phyloP scores from a whole-genome alignment of 2,797 vertebrate species.

The Cephalopachus bancanus region DNA sequence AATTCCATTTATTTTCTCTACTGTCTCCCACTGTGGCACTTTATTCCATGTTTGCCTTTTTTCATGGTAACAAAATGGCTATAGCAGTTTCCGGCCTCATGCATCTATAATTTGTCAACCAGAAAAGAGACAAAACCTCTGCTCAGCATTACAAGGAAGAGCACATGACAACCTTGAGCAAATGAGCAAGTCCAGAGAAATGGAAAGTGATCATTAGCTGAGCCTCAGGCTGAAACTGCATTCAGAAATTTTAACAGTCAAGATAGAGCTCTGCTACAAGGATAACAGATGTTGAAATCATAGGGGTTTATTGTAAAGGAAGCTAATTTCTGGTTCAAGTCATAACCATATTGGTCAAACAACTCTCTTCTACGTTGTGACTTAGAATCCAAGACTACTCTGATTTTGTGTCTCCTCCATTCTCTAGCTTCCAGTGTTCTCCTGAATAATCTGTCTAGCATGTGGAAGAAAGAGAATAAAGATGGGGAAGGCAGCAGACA shows the following conservation, averaged over 20 bases:
- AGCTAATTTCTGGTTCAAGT: background rate
- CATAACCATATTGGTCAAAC: background rate
- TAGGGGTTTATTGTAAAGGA: background rate
- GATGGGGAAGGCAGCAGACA: background rate
- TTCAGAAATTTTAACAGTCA: background rate
- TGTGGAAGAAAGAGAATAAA: background rate
- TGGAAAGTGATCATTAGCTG: background rate
- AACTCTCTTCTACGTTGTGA: background rate
- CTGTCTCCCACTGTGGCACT: background rate
- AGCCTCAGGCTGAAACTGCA: background rate
- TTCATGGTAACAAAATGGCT: background rate
- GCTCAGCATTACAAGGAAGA: background rate
- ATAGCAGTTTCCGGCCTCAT: background rate
- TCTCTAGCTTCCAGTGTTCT: fast-evolving
- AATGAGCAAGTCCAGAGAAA: background rate
- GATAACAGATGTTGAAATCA: background rate
- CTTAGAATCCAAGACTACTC: background rate
- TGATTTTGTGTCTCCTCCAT: background rate
- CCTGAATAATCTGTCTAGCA: background rate
- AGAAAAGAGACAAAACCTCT: background rate
- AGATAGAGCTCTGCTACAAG: background rate
- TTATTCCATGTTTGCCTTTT: background rate
- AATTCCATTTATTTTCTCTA: slow-evolving; percentile 1
- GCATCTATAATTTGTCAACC: background rate
- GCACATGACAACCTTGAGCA: background rate